Evolutionary conservation across 2,888 invertebrate species (phyloP), one percentile per base, ranked within the genome.

Genomic region (Oithona nana): DNA sequence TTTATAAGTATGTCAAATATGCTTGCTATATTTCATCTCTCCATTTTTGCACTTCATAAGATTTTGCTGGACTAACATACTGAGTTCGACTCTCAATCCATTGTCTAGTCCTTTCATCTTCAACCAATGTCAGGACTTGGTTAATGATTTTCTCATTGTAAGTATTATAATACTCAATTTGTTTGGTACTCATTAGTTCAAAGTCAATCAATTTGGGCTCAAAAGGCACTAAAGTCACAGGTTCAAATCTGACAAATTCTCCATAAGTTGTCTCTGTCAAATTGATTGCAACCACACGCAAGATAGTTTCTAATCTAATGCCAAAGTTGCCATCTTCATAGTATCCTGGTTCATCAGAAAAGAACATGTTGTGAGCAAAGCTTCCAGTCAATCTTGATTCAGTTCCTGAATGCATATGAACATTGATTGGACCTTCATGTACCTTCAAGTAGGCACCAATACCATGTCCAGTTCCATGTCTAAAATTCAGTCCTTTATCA

Each of bases 281-380:
- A 24, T 54, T 26, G 16, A 24, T 55, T 20, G 20, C 24, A 13
- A 54, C 59, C 20, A 59, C 59, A 48, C 24, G n/a, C 2, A 59
- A 22, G 28, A 63, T 60, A 1, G 63, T 93, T 69, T 92, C 92
- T 63, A 95, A 76, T n/a, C 88, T 80, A 30, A 92, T 80, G 1
- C 95, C 95, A 72, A 84, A 95, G 68, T 85, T 81, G 3, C 81
- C 82, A 65, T 81, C 79, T 69, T 86, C 83, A 71, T 94, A 94
- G 76, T 83, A 90, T 8, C 90, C 92, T 1, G 94, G 94, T 69
- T 89, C 83, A 70, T 86, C 85, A 26, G 86, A 86, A 58, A 72
- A 69, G 65, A 72, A 71, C 83, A 89, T 88, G 51, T 83, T 81
- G 28, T 81, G 79, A 69, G 81, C 78, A 39, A 39, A 39, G 16